Evolutionary conservation across 1,140 invertebrate genomes (phyloP), one percentile per base, ranked within the genome.

Genomic region (Drosophila oshimai): DNA sequence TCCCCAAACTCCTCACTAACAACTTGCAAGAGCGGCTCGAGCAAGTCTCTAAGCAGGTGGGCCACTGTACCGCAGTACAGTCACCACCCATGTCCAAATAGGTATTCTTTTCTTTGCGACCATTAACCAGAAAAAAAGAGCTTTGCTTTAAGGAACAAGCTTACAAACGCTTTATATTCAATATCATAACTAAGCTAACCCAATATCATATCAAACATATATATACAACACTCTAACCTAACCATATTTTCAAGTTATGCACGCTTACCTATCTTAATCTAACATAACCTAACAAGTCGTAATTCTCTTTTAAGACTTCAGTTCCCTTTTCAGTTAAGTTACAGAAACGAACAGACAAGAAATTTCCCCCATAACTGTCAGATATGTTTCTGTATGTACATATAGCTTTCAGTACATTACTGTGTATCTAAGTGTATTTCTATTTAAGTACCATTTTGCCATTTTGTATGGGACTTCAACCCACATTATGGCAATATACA

Each of bases 281-380:
- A 29, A n/a, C 15, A 4, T 31, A 26, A 6, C 7, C 6, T 28
- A 13, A 15, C 5, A 24, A 33, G 17, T 36, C 20, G 5, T 42
- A 28, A 10, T 26, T 34, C 0, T 10, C 15, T 36, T 31, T 36
- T 22, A 29, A 39, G 47, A 2, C 13, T 62, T 54, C 0, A 24
- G 22, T 26, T 73, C 7, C 4, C 10, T 70, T 34, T 78, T 64
- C 3, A 49, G 41, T 64, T 65, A 2, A 6, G 0, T 34, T 47
- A 62, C 2, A 31, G 58, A 75, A 80, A 50, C 41, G 13, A 76
- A 55, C 70, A 84, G 58, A 78, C 73, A 86, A 80, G 70, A 39
- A 86, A 86, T 87, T 87, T 77, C 81, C 81, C 81, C 81, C 60
- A 87, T 87, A 87, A 71, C 81, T 87, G 81, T 81, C 60, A 76